These are phyloP conservation scores for Microtus pennsylvanicus DNA, from an alignment of 2,113 vertebrate genomes.

Conservation along the genomic window DNA sequence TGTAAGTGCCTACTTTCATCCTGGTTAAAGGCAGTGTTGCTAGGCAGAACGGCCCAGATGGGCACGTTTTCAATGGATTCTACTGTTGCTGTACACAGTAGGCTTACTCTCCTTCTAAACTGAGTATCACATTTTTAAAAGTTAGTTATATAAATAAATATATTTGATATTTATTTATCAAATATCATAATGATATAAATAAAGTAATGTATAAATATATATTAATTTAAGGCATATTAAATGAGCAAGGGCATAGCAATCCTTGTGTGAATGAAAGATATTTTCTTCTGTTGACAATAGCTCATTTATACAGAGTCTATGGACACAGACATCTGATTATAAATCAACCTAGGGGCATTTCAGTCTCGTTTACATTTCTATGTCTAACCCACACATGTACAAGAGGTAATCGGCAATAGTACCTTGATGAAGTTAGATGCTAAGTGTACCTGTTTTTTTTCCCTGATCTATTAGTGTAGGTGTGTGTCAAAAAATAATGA, in stretches of 20 bases:
- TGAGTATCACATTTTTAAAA: not conserved
- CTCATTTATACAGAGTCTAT: not conserved
- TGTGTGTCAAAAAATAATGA: constrained; percentile 71
- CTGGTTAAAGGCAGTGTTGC: not conserved
- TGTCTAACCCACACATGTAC: not conserved
- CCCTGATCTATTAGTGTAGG: not conserved
- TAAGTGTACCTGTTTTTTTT: constrained; percentile 24
- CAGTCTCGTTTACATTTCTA: not conserved
- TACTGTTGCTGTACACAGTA: not conserved
- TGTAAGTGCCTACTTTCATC: not conserved
- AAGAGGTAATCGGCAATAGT: constrained; percentile 18
- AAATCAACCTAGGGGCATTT: not conserved
- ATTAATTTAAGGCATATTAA: not conserved
- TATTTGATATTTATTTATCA: too few relatives aligned
- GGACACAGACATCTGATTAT: not conserved
- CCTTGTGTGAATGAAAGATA: not conserved
- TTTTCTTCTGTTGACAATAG: not conserved
- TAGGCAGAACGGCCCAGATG: not conserved
- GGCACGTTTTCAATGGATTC: not conserved
- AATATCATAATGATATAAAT: too few relatives aligned
- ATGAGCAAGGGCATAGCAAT: not conserved
- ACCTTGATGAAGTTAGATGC: constrained; percentile 45
- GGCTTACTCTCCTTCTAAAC: not conserved
- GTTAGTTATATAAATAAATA: not conserved
- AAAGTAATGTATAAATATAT: not conserved